Evolutionary conservation across 2,113 vertebrate genomes (phyloP).

Genomic region (Hemichromis elongatus): DNA sequence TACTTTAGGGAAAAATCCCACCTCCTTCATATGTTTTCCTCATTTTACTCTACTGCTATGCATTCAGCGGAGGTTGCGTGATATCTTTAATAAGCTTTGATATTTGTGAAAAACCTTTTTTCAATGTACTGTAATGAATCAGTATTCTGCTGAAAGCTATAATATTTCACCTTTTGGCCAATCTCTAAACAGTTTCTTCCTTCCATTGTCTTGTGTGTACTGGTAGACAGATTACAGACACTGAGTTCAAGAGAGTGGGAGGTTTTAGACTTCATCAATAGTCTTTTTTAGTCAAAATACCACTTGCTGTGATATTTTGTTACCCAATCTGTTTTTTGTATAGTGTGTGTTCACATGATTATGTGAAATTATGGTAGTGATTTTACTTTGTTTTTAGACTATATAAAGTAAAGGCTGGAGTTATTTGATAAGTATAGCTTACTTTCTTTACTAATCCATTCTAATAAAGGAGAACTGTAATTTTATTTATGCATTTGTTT

Average conservation of each 20-base stretch:
- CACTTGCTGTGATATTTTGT: not conserved
- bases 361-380: not conserved
- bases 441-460: not conserved
- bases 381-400: not conserved
- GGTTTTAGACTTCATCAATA: conserved; percentile 16
- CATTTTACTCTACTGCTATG: not conserved
- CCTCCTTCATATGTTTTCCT: not conserved
- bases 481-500: not conserved
- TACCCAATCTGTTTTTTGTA: not conserved
- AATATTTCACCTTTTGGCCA: conserved; percentile 27
- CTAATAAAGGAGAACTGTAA: not conserved
- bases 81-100: not conserved
- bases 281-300: not conserved
- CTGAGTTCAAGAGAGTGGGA: conserved; percentile 26
- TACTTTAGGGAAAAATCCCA: not conserved
- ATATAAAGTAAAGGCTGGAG: not conserved
- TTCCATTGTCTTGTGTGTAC: conserved; percentile 13
- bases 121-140: not conserved
- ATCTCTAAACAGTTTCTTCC: conserved; percentile 15
- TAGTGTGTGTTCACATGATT: not conserved
- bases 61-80: not conserved
- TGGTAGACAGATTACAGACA: conserved; percentile 30
- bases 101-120: not conserved
- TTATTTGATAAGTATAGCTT: not conserved
- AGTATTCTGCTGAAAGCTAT: not conserved